Conservation (phyloP, 1,140 invertebrate species). For the Anastatus disparis region DNA sequence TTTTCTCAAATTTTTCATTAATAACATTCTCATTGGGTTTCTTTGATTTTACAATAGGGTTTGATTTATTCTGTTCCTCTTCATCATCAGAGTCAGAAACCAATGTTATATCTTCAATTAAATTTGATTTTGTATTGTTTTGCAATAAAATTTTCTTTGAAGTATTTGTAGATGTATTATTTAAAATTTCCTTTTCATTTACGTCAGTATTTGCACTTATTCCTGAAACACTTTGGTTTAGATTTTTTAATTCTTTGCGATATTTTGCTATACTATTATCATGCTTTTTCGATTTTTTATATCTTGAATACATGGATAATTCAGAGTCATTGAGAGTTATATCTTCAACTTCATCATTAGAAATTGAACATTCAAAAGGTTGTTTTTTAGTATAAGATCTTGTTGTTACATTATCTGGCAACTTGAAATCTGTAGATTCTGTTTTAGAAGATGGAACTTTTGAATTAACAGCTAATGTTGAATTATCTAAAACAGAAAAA, state of each 20-base stretch:
- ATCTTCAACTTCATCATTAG: not conserved
- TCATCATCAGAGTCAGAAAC: constrained; percentile 37
- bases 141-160: not conserved
- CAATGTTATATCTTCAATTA: constrained; percentile 27
- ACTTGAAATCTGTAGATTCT: not conserved
- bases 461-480: not conserved
- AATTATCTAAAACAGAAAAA: not conserved
- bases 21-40: not conserved
- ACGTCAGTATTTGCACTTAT: not conserved
- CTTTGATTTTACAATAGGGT: not conserved
- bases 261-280: constrained; percentile 56
- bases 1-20: not conserved
- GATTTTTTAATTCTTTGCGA: constrained; percentile 27
- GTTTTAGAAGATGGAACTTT: not conserved
- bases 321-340: constrained; percentile 34
- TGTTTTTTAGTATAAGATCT: not conserved
- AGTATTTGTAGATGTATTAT: not conserved
- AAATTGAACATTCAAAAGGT: not conserved
- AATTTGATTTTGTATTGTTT: not conserved
- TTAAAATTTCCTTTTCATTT: not conserved
- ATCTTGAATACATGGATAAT: constrained; percentile 57
- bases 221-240: not conserved
- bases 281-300: constrained; percentile 47
- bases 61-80: not conserved
- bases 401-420: not conserved